phyloP scores from a whole-genome alignment of 2,888 invertebrate genomes.

The Hymenopus coronatus region DNA sequence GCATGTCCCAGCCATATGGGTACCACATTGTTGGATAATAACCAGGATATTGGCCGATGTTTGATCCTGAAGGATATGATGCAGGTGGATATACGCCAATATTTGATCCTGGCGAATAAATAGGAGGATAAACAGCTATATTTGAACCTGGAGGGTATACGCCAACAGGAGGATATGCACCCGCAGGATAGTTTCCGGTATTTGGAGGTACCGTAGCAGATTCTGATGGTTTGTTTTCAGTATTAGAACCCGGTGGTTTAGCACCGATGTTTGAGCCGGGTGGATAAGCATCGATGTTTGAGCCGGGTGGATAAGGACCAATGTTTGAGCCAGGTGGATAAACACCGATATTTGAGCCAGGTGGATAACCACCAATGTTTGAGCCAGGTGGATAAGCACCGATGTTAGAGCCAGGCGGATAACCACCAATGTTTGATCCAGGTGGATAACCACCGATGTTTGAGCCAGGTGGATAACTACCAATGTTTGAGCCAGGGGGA shows the following conservation, averaged over 20 bases:
- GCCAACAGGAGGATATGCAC: background rate
- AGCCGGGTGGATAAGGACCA: too few species aligned
- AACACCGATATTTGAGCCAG: background rate
- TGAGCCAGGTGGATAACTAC: background rate
- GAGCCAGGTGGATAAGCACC: too few species aligned
- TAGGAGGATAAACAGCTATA: background rate
- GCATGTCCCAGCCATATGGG: too few species aligned
- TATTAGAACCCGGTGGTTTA: background rate
- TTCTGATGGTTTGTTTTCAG: background rate
- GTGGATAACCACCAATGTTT: background rate
- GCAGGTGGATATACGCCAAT: background rate
- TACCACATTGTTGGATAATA: too few species aligned
- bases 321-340: background rate
- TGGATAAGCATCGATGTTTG: background rate
- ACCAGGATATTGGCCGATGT: background rate
- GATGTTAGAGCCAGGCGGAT: too few species aligned
- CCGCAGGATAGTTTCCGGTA: background rate
- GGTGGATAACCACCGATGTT: background rate
- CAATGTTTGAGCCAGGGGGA: background rate
- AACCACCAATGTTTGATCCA: background rate
- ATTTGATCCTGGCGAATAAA: background rate
- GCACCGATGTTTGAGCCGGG: background rate
- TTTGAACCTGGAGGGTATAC: background rate
- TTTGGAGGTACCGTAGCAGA: background rate
- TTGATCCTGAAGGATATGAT: too few species aligned